phyloP scores from a whole-genome alignment of 2,113 vertebrate species.

The Psophia crepitans region DNA sequence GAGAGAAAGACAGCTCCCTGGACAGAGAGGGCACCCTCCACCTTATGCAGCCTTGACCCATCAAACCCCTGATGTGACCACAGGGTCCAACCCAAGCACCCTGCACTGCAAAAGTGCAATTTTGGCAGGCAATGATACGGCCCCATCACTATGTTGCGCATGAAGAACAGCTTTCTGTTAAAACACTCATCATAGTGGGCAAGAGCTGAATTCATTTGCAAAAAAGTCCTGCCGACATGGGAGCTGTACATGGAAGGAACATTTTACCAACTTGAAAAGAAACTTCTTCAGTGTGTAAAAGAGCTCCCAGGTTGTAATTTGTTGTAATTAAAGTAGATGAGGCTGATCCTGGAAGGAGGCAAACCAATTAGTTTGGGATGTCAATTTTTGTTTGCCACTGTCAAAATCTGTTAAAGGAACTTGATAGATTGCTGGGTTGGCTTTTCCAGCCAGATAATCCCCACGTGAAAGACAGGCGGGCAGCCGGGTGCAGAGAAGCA shows the following conservation, averaged over 20 bases:
- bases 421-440: slow-evolving; percentile 4
- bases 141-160: neutral
- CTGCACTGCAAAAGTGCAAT: neutral
- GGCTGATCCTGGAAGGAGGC: slow-evolving; percentile 1
- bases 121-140: fast-evolving
- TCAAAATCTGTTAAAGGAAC: slow-evolving; percentile 39
- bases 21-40: neutral
- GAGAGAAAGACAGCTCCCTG: neutral
- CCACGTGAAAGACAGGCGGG: neutral
- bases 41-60: neutral
- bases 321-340: slow-evolving; percentile 56
- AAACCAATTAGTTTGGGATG: slow-evolving; percentile 40
- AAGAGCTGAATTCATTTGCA: neutral
- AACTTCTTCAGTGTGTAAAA: neutral
- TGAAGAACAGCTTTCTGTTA: neutral
- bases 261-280: neutral
- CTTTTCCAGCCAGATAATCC: neutral
- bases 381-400: slow-evolving; percentile 60
- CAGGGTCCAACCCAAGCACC: neutral
- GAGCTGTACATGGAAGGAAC: neutral
- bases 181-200: neutral
- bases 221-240: fast-evolving
- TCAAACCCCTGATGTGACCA: neutral
- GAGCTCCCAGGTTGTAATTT: slow-evolving; percentile 23
- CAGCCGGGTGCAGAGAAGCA: neutral